A percentile compares a stretch with the other conserved stretches of the same genome.
Evolutionary conservation across 2,888 invertebrate species (phyloP).

Genomic region (Pachymerium ferrugineum): DNA sequence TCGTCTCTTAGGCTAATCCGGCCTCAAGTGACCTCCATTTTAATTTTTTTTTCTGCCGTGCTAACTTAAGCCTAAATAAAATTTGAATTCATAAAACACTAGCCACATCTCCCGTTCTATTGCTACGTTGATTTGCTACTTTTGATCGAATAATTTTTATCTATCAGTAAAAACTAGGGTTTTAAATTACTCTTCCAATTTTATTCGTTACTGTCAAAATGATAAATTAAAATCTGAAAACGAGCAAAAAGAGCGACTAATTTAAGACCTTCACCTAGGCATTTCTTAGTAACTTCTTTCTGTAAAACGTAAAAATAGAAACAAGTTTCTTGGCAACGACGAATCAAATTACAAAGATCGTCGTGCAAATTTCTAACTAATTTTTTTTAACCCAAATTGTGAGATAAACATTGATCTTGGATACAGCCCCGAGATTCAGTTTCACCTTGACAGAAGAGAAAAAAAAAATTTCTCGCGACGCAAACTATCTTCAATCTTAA

Average conservation of each 20-base stretch:
- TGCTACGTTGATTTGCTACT: neutral
- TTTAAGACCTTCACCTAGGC: conserved; percentile 27
- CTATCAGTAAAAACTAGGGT: neutral
- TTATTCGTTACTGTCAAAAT: neutral
- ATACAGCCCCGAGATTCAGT: neutral
- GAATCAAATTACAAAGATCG: conserved; percentile 9
- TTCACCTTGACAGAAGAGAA: neutral
- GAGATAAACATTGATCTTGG: conserved; percentile 27
- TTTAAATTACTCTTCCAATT: neutral
- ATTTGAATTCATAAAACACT: too few species aligned
- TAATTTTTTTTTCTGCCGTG: neutral
- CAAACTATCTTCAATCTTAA: neutral
- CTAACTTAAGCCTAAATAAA: neutral
- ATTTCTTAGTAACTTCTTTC: conserved; percentile 16
- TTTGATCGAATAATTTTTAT: conserved; percentile 7
- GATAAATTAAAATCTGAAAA: neutral
- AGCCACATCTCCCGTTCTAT: neutral
- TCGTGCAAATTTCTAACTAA: neutral
- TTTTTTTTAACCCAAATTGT: neutral
- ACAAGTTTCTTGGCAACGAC: conserved; percentile 1
- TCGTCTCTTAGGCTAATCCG: conserved; percentile 25
- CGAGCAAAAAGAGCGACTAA: neutral
- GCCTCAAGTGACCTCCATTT: conserved; percentile 25
- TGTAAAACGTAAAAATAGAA: conserved; percentile 7
- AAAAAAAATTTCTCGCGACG: neutral